A percentile compares a stretch with the other conserved stretches of the same genome.
phyloP scores from a whole-genome alignment of 2,888 invertebrate species.

The Hyles lineata region DNA sequence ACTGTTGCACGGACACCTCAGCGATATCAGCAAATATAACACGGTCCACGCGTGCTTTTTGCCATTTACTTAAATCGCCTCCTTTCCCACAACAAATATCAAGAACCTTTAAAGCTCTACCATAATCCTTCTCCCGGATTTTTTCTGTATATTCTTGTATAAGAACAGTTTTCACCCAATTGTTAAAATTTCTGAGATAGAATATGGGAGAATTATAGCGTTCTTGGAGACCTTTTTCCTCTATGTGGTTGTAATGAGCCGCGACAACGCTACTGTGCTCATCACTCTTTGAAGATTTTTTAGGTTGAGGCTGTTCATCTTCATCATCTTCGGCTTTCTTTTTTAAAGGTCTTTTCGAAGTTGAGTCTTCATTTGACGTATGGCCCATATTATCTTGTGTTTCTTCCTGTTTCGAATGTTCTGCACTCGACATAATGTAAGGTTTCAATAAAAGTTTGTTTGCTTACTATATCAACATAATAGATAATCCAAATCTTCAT shows the following conservation, averaged over 20 bases:
- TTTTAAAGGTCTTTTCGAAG: neutral
- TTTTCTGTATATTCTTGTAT: constrained; percentile 92
- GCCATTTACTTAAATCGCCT: constrained; percentile 99
- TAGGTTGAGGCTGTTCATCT: neutral
- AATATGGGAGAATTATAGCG: constrained; percentile 96
- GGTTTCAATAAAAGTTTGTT: neutral
- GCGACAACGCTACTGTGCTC: constrained; percentile 90
- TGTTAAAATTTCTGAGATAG: constrained; percentile 98
- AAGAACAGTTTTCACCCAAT: constrained; percentile 98
- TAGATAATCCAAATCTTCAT: no score
- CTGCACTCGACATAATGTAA: neutral
- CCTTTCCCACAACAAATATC: constrained; percentile 99
- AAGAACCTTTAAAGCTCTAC: constrained; percentile 89
- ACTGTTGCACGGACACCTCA: constrained; percentile 95
- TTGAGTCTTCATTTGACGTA: neutral
- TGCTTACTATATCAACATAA: neutral
- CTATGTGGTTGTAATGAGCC: constrained; percentile 95
- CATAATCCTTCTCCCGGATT: constrained; percentile 87
- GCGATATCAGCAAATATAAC: constrained; percentile 97
- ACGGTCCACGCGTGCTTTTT: constrained; percentile 91
- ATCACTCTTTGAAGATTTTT: constrained; percentile 38
- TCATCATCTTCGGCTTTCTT: constrained; percentile 24
- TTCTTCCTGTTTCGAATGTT: neutral
- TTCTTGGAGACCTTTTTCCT: constrained; percentile 91
- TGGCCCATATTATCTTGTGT: neutral